Percentiles rank a stretch among this genome's conserved stretches.
Evolutionary conservation across 2,113 vertebrate species (phyloP).

Genomic region (Cyphomyrus plagiostoma): DNA sequence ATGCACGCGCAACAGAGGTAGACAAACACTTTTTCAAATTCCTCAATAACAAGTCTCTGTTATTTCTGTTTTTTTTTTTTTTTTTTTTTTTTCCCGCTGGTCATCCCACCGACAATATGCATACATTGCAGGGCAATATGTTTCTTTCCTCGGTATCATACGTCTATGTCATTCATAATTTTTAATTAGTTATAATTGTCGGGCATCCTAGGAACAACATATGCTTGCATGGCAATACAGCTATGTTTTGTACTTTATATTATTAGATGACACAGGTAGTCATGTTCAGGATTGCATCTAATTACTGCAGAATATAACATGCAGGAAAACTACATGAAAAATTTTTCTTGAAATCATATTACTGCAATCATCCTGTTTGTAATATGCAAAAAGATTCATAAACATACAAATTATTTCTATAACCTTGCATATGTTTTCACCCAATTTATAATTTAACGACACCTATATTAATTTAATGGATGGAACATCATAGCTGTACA

Average conservation of each 20-base stretch:
- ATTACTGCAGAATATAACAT: neutral
- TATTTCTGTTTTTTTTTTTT: neutral
- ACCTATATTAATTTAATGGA: neutral
- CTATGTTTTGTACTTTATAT: neutral
- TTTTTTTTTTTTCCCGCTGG: neutral
- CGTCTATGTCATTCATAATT: neutral
- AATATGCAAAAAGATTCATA: neutral
- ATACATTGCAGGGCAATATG: neutral
- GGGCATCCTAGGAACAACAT: neutral
- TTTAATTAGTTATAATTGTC: neutral
- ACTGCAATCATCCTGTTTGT: neutral
- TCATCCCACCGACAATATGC: neutral
- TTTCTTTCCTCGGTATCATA: neutral
- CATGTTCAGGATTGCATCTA: neutral
- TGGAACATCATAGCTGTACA: neutral
- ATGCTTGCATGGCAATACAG: neutral
- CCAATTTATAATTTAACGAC: neutral
- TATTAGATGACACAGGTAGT: neutral
- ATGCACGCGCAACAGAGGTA: constrained; percentile 48
- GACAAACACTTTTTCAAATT: constrained; percentile 10
- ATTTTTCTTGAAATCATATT: neutral
- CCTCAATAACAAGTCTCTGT: neutral
- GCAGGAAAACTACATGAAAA: neutral
- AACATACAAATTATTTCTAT: neutral
- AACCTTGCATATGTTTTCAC: neutral